phyloP scores from a whole-genome alignment of 1,140 invertebrate species.

The Achroia grisella region DNA sequence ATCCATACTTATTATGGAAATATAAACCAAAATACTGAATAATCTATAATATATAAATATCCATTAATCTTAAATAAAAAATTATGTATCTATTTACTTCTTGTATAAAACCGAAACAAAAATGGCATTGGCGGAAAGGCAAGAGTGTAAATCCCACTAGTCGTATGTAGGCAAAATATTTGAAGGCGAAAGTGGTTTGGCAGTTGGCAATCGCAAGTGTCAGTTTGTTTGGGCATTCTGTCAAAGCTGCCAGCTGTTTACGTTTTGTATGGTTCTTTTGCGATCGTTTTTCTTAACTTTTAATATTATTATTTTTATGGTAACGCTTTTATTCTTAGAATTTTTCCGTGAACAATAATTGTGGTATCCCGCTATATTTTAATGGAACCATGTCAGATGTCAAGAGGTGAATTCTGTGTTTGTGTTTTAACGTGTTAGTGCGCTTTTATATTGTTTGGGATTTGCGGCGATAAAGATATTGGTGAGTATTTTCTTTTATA shows the following conservation, averaged over 20 bases:
- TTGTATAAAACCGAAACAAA: too few species aligned
- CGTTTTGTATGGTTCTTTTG: constrained; percentile 70
- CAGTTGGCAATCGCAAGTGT: constrained; percentile 54
- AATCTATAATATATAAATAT: too few species aligned
- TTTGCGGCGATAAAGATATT: constrained; percentile 63
- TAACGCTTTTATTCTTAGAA: constrained; percentile 40
- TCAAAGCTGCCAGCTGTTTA: constrained; percentile 71
- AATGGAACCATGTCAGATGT: constrained; percentile 64
- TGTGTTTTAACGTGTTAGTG: constrained; percentile 64
- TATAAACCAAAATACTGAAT: too few species aligned
- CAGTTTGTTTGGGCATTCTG: constrained; percentile 62
- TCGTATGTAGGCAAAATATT: constrained; percentile 1
- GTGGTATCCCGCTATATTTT: constrained; percentile 36
- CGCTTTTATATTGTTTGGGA: constrained; percentile 67
- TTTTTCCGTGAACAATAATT: constrained; percentile 45
- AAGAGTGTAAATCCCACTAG: too few species aligned
- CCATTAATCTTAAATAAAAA: too few species aligned
- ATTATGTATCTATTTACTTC: too few species aligned
- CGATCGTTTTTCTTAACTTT: constrained; percentile 64
- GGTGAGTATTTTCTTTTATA: constrained; percentile 51
- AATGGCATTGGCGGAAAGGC: too few species aligned
- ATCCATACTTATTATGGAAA: too few species aligned
- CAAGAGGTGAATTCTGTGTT: constrained; percentile 68
- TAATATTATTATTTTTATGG: constrained; percentile 64
- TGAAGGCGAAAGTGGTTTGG: constrained; percentile 51